Base-by-base conservation (phyloP, 2,113 vertebrate species). In the Dromas ardeola region DNA sequence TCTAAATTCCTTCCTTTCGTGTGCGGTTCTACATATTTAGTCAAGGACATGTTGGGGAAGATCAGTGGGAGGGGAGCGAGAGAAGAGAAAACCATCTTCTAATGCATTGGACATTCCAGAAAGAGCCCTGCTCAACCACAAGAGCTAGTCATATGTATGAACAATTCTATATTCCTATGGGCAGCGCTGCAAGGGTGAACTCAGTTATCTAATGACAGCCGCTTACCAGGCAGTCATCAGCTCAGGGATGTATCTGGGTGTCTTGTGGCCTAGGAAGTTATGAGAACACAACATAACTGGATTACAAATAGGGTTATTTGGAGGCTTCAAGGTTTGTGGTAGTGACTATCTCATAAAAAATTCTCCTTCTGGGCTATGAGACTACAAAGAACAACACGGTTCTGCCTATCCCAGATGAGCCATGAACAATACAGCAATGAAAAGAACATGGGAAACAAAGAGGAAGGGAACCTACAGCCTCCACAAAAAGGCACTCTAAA, bases 1-100 rank as follows among this genome's bases (percentile, higher is more conserved):
- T 84, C 65, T 73, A 14, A 97, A 97, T 97, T 96, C 94, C 91
- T 97, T 97, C 94, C 96, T 81, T 96, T 95, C 82, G 59, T 95
- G 95, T 95, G 83, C 92, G 89, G 69, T 42, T 17, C 81, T 61
- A 74, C 79, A 43, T 83, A 61, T 96, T 95, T 93, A 94, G 80
- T 88, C 82, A 76, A 88, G 86, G 67, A 66, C 82, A 88, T n/a
- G 8, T 13, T 85, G 78, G 71, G 90, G 84, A 82, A 97, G 87
- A 84, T 93, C 92, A 93, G 93, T 42, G 55, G 74, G 93, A 93
- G 40, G 77, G 40, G 8, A 76, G 56, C 16, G 23, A 40, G 56
- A n/a, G 52, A 55, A 89, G 52, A 91, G 42, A 47, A 93, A 86
- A 90, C 38, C 38, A 45, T 42, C 50, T 83, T 86, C 49, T 56